phyloP scores from a whole-genome alignment of 2,113 vertebrate genomes.

The Muntiacus muntjak region DNA sequence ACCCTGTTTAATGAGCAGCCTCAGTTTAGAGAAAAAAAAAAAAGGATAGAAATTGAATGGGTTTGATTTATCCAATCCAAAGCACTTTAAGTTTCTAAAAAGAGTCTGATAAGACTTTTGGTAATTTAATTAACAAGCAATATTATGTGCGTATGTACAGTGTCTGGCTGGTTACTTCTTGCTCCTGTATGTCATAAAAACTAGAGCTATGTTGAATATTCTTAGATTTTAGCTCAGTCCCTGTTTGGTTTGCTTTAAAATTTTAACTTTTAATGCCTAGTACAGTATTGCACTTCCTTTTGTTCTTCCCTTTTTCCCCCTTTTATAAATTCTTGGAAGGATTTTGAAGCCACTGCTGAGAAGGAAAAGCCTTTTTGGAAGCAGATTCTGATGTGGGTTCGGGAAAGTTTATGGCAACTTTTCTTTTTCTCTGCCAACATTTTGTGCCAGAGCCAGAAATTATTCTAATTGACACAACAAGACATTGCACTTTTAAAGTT shows the following conservation, averaged over 20 bases:
- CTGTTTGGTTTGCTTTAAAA: background rate
- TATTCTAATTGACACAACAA: conserved; percentile 54
- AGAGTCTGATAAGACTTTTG: background rate
- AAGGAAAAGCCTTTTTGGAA: conserved; percentile 3
- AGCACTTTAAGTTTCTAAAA: conserved; percentile 17
- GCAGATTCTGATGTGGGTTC: background rate
- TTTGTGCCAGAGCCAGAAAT: background rate
- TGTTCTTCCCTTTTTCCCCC: no score
- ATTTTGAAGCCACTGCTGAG: background rate
- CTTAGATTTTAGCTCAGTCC: background rate
- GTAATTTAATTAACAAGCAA: background rate
- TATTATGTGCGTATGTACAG: background rate
- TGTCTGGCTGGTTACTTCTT: background rate
- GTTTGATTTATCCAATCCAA: conserved; percentile 22
- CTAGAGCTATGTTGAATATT: background rate
- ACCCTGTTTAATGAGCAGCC: background rate
- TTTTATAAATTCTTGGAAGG: background rate
- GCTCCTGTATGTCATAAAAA: background rate
- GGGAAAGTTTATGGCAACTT: background rate
- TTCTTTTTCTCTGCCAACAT: conserved; percentile 2
- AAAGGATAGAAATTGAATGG: background rate
- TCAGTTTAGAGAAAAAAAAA: background rate
- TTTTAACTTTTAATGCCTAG: background rate
- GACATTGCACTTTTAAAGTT: conserved; percentile 21
- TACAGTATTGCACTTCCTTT: background rate